Evolutionary conservation across 2,113 vertebrate species (phyloP).

Genomic region (Barnardius zonarius): DNA sequence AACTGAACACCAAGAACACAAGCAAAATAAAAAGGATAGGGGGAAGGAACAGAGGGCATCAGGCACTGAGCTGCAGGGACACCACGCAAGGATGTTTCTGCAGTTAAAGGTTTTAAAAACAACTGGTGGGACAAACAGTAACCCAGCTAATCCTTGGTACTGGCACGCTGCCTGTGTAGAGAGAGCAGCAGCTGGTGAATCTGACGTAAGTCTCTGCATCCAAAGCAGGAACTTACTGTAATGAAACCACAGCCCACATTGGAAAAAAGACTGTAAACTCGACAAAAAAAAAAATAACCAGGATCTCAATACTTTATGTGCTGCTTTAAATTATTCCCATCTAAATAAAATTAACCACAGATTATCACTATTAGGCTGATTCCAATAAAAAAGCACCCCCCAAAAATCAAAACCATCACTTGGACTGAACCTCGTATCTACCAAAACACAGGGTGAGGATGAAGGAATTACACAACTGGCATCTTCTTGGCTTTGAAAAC

Average conservation of each 20-base stretch:
- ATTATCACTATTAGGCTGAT: not conserved
- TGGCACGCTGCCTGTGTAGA: slow-evolving; percentile 52
- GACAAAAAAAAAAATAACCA: not conserved
- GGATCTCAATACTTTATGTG: not conserved
- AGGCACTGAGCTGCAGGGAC: not conserved
- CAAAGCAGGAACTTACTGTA: slow-evolving; percentile 56
- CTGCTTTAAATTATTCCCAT: not conserved
- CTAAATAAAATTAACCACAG: not conserved
- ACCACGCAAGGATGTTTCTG: slow-evolving; percentile 16
- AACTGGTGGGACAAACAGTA: slow-evolving; percentile 54
- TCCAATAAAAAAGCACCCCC: not conserved
- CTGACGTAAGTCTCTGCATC: slow-evolving; percentile 57
- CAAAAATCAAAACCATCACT: not conserved
- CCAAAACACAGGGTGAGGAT: not conserved
- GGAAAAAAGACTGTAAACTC: slow-evolving; percentile 40
- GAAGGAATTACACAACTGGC: not conserved
- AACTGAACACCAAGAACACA: not conserved
- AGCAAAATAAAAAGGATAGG: not conserved
- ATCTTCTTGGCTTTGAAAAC: not conserved
- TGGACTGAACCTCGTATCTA: not conserved
- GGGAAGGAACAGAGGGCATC: not conserved
- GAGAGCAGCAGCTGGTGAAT: slow-evolving; percentile 62
- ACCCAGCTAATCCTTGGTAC: slow-evolving; percentile 56
- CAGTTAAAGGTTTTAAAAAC: slow-evolving; percentile 49
- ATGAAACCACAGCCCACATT: slow-evolving; percentile 42